Conservation (phyloP, 2,113 vertebrate genomes). For the Notiomystis cincta region DNA sequence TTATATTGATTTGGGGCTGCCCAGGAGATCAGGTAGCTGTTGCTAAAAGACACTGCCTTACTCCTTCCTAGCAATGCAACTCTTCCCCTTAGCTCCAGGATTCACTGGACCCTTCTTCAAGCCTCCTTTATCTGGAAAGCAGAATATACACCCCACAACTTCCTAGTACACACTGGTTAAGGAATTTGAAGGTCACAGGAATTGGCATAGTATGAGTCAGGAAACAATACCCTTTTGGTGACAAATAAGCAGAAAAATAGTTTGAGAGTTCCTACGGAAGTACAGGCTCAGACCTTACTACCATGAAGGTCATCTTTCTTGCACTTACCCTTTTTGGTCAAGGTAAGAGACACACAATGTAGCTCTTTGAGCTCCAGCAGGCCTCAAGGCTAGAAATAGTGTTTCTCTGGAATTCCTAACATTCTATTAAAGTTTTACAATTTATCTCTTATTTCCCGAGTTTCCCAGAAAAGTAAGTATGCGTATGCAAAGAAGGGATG, state of each 20-base stretch:
- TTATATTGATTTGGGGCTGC: fast-evolving
- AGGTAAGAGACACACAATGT: neutral
- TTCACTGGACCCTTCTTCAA: neutral
- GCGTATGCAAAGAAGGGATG: neutral
- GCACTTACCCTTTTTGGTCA: neutral
- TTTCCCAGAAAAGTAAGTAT: neutral
- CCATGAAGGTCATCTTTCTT: neutral
- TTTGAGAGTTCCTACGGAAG: neutral
- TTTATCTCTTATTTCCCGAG: neutral
- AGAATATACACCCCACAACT: neutral
- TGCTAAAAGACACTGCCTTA: neutral
- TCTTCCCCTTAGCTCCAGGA: neutral
- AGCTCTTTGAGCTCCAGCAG: neutral
- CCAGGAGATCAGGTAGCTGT: neutral
- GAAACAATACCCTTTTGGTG: neutral
- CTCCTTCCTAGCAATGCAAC: neutral
- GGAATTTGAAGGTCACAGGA: neutral
- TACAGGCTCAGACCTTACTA: neutral
- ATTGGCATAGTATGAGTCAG: neutral
- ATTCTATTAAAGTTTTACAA: neutral
- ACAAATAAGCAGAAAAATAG: neutral
- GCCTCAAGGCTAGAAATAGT: neutral
- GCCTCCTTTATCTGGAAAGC: neutral
- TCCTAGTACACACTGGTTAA: neutral
- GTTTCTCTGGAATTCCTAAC: neutral